Base-by-base conservation (phyloP, 1,140 invertebrate species). In the Bombus cullumanus region DNA sequence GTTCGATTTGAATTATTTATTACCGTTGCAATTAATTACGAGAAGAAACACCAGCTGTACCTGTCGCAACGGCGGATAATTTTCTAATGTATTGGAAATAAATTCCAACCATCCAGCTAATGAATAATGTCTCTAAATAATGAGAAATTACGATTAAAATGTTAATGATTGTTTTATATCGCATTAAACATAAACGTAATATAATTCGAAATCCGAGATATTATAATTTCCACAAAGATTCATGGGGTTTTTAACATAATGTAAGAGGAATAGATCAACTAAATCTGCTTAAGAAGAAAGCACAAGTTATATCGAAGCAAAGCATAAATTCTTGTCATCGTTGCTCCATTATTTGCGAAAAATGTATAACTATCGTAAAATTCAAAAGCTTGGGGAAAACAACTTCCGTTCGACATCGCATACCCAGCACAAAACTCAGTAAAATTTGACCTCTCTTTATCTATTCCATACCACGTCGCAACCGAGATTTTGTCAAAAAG, bases 351-450 rank as follows among this genome's bases (percentile, higher is more conserved):
- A 53, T 53, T 53, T 53, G 0, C 47, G 47, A 53, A 53, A 22
- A 53, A 22, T 22, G 47, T 31, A 6, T 64, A 13, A 0, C n/a
- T 15, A 15, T 22, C 22, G 25, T 28, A 28, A 28, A 39, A 25
- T 39, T 39, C 0, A 4, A 69, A 22, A 34, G 1, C 47, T 53
- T 22, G 18, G 5, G 47, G 18, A 8, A 53, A 53, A 22, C 18
- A 53, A 53, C 47, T 22, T 22, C 47, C 18, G 1, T 53, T 53
- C 47, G 47, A 22, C 47, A 0, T 53, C 18, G 47, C 0, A 3
- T 31, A 47, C 9, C 1, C 6, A 0, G 12, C 1, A 1, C 28
- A 2, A 18, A 47, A 0, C 13, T 9, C 28, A 0, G 37, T 25
- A 25, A 76, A 41, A 62, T 39, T n/a, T 62, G 28, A 64, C 34